Evolutionary conservation across 2,888 invertebrate genomes (phyloP).

Genomic region (Mimachlamys varia): DNA sequence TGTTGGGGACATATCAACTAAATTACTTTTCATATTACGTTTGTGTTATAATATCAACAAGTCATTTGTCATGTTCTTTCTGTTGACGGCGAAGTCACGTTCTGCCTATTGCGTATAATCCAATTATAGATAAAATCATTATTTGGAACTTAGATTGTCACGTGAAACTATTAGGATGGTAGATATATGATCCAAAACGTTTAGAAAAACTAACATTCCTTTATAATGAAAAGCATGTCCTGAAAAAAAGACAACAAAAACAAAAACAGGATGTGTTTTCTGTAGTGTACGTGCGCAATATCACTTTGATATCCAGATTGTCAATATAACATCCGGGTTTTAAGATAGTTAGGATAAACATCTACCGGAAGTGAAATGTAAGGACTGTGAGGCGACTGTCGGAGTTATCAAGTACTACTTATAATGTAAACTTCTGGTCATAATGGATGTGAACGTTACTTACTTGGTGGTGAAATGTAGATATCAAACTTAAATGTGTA

Average conservation of each 20-base stretch:
- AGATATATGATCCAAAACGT: too few species aligned
- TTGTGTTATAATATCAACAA: too few species aligned
- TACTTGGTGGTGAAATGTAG: not conserved
- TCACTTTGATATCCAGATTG: not conserved
- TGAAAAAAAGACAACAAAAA: not conserved
- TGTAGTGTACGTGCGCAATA: not conserved
- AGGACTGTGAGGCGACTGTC: not conserved
- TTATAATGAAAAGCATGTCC: too few species aligned
- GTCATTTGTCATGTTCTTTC: too few species aligned
- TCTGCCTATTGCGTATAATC: too few species aligned
- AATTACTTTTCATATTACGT: too few species aligned
- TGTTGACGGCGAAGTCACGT: too few species aligned
- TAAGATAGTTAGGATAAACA: not conserved
- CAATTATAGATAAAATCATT: too few species aligned
- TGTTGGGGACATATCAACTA: too few species aligned
- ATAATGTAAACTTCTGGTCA: not conserved
- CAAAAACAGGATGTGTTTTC: conserved; percentile 10
- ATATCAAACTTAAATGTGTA: not conserved
- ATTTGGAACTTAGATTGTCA: too few species aligned
- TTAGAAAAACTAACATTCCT: too few species aligned
- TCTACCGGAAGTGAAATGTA: not conserved
- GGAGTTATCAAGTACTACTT: not conserved
- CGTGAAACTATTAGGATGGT: too few species aligned
- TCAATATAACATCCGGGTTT: not conserved
- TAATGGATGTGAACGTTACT: not conserved